Base-by-base conservation (phyloP, 2,888 invertebrate species). In the Cyaniris semiargus region DNA sequence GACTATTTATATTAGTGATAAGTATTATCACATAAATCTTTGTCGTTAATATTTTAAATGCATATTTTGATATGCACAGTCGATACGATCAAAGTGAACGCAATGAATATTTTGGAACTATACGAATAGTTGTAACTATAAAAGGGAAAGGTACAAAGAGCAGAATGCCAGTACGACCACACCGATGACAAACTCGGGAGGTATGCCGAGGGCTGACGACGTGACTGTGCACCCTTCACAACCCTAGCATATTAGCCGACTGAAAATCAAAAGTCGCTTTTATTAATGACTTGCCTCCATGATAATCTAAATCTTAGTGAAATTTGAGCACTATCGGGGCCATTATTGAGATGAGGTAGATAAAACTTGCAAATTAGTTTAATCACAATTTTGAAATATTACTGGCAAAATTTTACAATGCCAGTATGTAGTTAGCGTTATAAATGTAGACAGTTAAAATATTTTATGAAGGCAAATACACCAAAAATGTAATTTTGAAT, bases 261-360 rank as follows among this genome's bases (percentile, higher is more conserved):
- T 90, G 89, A 91, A 93, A 94, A 94, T 93, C 93, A 93, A 91
- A 93, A 93, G 88, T 92, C 90, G 89, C 86, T 90, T 90, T 93
- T 93, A 93, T 93, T 94, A 94, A 94, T 93, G 93, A 91, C 90
- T 89, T 85, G 81, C 81, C 88, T 87, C 84, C 91, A 91, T 93
- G 94, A 94, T 92, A 90, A 90, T 92, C 92, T 90, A 92, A 94
- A 93, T 92, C 92, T 91, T 86, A 81, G 85, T 84, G 83, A 85
- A 90, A 90, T 86, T 89, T 88, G 84, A 85, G 86, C 88, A 88
- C 89, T 90, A 90, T 91, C 88, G 83, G 85, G 81, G 88, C 88
- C 88, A 90, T 88, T 87, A 86, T 85, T 85, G 81, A 82, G 80
- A 86, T 79, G 79, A 78, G 82, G 84, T 88, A 91, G 91, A 90